phyloP scores from a whole-genome alignment of 1,140 invertebrate genomes.

The Parapsyche elsis region DNA sequence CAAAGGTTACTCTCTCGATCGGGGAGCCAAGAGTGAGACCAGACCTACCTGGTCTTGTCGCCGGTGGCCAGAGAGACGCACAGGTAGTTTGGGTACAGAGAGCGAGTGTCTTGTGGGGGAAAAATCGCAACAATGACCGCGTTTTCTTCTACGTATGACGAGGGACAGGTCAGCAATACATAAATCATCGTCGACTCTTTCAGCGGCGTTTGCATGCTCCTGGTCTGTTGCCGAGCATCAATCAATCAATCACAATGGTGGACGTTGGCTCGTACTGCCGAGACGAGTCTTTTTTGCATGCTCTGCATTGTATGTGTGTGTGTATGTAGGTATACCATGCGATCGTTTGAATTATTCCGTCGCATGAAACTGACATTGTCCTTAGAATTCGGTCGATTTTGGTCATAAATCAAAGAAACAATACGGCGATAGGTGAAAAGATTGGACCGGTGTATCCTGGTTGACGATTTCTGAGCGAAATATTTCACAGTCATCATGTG shows the following conservation, averaged over 20 bases:
- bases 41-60: conserved; percentile 18
- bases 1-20: conserved; percentile 30
- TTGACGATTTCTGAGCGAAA: not conserved
- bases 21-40: not conserved
- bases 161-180: not conserved
- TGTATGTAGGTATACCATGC: not conserved
- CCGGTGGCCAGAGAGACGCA: not conserved
- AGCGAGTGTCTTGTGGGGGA: conserved; percentile 4
- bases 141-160: too few species aligned
- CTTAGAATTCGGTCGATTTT: conserved; percentile 12
- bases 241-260: conserved; percentile 31
- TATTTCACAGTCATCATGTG: too few species aligned
- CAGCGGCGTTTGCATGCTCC: not conserved
- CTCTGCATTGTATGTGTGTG: not conserved
- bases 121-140: too few species aligned
- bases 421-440: not conserved
- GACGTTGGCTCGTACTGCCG: not conserved
- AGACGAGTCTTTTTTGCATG: conserved; percentile 11
- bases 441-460: too few species aligned
- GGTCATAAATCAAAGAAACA: conserved; percentile 13
- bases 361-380: conserved; percentile 14
- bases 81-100: not conserved
- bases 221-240: conserved; percentile 21
- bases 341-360: not conserved
- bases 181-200: not conserved